Base-by-base conservation (phyloP, 1,140 invertebrate genomes). In the Octopus sinensis region DNA sequence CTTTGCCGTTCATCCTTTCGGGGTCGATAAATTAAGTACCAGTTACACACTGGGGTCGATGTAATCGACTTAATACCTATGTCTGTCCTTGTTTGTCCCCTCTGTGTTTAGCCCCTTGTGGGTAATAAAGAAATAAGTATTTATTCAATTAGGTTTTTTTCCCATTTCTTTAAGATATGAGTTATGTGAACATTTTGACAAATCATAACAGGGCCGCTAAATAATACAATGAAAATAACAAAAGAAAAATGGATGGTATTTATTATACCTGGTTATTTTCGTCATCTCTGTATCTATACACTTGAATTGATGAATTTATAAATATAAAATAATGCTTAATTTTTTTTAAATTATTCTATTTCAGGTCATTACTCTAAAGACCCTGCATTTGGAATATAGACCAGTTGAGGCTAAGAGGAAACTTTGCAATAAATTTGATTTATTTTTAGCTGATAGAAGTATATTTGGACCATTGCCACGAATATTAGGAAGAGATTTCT, bases 331-430 rank as follows among this genome's bases (percentile, higher is more conserved):
- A 43, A 43, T 43, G 30, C 30, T 43, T 43, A 43, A 43, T 43
- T 43, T 43, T 43, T 43, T 43, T 43, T 0, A 43, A 62, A 12
- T 43, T 80, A 73, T 80, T 83, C 73, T 75, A 56, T 84, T 84
- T 10, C 84, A 90, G 88, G 83, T 91, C 53, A 87, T 91, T 80
- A 87, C 91, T 53, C 68, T 91, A 52, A 89, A 91, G 77, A 83
- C 85, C 52, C 82, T 91, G n/a, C 86, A 88, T 56, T 84, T 88
- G 54, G 90, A 91, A 81, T 91, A 90, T 82, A 88, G 88, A 77
- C 82, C 87, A 53, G 89, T 79, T 86, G 89, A 91, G 85, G 86
- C 89, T 5, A 90, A 89, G 78, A 81, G 86, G 43, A 87, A 89
- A 53, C 85, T 91, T 12, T 84, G 85, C 54, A 87, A 87, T 77